phyloP scores from a whole-genome alignment of 2,113 vertebrate genomes.

The Oreamnos americanus region DNA sequence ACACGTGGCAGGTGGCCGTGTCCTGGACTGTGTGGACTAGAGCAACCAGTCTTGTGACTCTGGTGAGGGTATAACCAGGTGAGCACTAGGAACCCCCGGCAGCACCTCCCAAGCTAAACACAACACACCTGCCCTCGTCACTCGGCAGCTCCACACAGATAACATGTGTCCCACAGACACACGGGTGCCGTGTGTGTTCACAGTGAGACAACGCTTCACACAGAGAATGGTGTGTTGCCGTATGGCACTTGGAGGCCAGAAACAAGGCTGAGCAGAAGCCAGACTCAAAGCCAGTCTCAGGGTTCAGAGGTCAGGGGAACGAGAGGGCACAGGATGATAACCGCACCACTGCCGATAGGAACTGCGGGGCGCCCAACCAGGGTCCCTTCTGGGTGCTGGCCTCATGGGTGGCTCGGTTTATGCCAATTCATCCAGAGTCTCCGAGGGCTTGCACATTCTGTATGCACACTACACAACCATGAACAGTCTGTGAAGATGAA shows the following conservation, averaged over 20 bases:
- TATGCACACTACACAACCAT: not conserved
- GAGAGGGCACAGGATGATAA: not conserved
- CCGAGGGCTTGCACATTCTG: not conserved
- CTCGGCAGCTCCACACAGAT: fast-evolving
- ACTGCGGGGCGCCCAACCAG: fast-evolving
- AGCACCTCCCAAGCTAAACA: not conserved
- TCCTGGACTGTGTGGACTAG: fast-evolving
- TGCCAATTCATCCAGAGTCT: no score
- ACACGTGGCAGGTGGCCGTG: fast-evolving
- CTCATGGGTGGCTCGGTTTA: not conserved
- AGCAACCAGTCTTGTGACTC: fast-evolving
- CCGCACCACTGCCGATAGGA: fast-evolving
- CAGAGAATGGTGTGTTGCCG: not conserved
- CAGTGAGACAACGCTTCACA: fast-evolving
- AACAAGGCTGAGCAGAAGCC: not conserved
- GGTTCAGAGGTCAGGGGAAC: fast-evolving
- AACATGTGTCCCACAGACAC: fast-evolving
- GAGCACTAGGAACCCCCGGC: fast-evolving
- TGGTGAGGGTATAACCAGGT: fast-evolving
- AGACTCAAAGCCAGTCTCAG: not conserved
- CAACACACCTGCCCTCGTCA: fast-evolving
- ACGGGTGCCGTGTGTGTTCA: fast-evolving
- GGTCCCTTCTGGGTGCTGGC: no score
- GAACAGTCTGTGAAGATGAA: not conserved
- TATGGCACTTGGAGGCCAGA: not conserved